These are phyloP conservation scores for Rhopalosiphum nymphaeae DNA, from an alignment of 2,888 invertebrate genomes.

Conservation along the genomic window DNA sequence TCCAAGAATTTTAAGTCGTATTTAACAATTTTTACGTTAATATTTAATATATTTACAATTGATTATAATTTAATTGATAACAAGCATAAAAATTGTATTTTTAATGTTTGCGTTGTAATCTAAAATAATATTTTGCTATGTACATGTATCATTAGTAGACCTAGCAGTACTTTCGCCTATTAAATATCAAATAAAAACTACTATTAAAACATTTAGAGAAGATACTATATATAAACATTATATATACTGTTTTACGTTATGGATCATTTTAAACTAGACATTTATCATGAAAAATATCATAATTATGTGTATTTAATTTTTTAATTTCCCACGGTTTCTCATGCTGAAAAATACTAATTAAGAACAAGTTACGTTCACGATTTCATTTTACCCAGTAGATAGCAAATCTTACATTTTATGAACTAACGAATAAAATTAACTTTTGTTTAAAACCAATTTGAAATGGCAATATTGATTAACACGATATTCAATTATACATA, in stretches of 20 bases:
- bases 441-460: background rate
- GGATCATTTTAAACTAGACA: slow-evolving; percentile 17
- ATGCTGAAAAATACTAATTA: background rate
- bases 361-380: background rate
- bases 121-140: background rate
- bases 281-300: background rate
- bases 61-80: background rate
- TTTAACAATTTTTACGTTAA: background rate
- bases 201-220: background rate
- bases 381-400: slow-evolving; percentile 1
- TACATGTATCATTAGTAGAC: background rate
- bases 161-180: background rate
- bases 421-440: background rate
- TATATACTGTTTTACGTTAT: slow-evolving; percentile 22
- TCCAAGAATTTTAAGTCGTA: background rate
- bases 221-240: background rate
- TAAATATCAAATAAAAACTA: background rate
- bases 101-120: background rate
- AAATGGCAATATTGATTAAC: background rate
- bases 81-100: background rate
- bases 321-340: slow-evolving; percentile 33
- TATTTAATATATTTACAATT: background rate
- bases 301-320: slow-evolving; percentile 14
- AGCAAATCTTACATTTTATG: background rate
- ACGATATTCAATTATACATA: background rate